Percentiles rank a stretch among this genome's conserved stretches.
Evolutionary conservation across 1,140 invertebrate genomes (phyloP).

Genomic region (Berghia stephanieae): DNA sequence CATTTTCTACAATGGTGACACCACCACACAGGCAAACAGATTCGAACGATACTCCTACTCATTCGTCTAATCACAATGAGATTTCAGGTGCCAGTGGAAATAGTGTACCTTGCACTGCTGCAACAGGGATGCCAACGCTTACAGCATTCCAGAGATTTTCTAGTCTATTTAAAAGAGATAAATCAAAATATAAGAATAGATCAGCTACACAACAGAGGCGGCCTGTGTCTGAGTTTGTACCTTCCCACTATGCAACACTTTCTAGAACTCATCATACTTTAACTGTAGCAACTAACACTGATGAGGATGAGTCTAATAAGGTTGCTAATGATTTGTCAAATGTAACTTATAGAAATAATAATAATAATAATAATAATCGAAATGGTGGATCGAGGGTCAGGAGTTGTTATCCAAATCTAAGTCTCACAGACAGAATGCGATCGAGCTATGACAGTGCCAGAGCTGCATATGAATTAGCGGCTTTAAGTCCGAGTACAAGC

Average conservation of each 20-base stretch:
- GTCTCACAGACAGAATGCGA: slow-evolving; percentile 4
- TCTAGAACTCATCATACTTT: slow-evolving; percentile 3
- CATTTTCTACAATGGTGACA: neutral
- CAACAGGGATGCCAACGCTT: neutral
- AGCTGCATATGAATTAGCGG: neutral
- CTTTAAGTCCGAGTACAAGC: slow-evolving; percentile 17
- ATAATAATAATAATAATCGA: too few relatives aligned
- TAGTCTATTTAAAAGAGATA: slow-evolving; percentile 22
- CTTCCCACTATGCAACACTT: slow-evolving; percentile 25
- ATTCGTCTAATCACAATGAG: too few relatives aligned
- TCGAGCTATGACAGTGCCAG: slow-evolving; percentile 19
- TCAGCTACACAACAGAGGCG: neutral
- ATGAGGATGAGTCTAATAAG: too few relatives aligned
- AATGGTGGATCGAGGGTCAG: neutral
- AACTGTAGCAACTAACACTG: neutral
- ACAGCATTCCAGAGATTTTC: slow-evolving; percentile 31
- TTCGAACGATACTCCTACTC: slow-evolving; percentile 15
- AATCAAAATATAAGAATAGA: slow-evolving; percentile 1
- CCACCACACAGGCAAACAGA: neutral
- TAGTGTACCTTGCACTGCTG: neutral
- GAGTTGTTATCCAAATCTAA: neutral
- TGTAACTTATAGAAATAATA: too few relatives aligned
- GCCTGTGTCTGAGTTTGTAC: neutral
- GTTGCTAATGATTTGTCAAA: too few relatives aligned
- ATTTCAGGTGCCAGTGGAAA: too few relatives aligned